A percentile compares a stretch with the other conserved stretches of the same genome.
Conservation (phyloP, 1,140 invertebrate species). For the Sycophila sp. region DNA sequence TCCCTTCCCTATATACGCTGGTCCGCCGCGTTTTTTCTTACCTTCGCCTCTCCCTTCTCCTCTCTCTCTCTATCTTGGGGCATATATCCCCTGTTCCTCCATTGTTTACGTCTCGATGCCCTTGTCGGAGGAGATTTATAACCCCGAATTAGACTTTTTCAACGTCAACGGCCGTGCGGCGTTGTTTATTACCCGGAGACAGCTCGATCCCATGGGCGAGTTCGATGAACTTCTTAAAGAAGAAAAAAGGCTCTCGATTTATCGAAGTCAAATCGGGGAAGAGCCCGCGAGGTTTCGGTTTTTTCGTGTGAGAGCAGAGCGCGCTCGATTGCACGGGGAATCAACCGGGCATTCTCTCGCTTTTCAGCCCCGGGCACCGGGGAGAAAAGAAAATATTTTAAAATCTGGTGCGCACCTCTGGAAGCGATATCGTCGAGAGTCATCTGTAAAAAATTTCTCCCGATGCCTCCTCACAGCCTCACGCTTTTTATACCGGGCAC, state of each 20-base stretch:
- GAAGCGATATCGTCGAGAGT: background rate
- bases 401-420: background rate
- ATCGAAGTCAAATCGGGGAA: slow-evolving; percentile 24
- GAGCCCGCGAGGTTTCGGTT: background rate
- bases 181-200: slow-evolving; percentile 38
- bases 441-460: background rate
- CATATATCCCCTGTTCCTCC: slow-evolving; percentile 13
- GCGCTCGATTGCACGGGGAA: background rate
- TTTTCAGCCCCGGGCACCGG: background rate
- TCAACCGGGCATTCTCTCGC: slow-evolving; percentile 35
- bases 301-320: background rate
- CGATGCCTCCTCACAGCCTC: background rate
- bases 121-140: slow-evolving; percentile 37
- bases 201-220: slow-evolving; percentile 11
- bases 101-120: slow-evolving; percentile 40
- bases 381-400: background rate
- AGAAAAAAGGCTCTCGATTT: slow-evolving; percentile 25
- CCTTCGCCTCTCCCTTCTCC: background rate
- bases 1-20: too few species aligned
- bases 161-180: slow-evolving; percentile 26
- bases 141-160: slow-evolving; percentile 38
- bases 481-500: too few species aligned
- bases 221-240: slow-evolving; percentile 31
- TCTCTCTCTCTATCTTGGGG: background rate
- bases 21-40: too few species aligned